These are phyloP conservation scores for Presbytis comata DNA, from an alignment of 2,797 vertebrate genomes.

Conservation along the genomic window DNA sequence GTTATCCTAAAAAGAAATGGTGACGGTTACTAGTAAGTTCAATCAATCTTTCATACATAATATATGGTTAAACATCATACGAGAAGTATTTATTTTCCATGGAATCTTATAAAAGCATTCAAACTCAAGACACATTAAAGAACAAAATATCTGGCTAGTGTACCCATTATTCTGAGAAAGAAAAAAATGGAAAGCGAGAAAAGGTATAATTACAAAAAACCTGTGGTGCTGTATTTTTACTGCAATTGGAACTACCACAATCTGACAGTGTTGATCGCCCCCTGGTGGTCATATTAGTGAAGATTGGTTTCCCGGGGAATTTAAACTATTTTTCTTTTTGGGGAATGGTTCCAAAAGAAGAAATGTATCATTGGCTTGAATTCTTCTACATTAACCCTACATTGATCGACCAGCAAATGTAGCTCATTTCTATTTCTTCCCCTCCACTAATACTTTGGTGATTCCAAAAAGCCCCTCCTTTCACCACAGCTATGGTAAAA, in stretches of 20 bases:
- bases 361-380: background rate
- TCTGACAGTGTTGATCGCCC: slow-evolving; percentile 17
- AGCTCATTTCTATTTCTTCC: background rate
- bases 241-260: background rate
- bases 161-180: slow-evolving; percentile 6
- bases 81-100: slow-evolving; percentile 19
- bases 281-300: slow-evolving; percentile 30
- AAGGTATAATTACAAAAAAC: background rate
- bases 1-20: background rate
- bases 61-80: background rate
- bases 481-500: background rate
- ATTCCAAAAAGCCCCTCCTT: background rate
- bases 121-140: background rate
- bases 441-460: background rate
- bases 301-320: background rate
- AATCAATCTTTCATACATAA: background rate
- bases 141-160: background rate
- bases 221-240: background rate
- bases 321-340: background rate
- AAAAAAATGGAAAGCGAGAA: background rate
- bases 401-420: background rate
- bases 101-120: background rate
- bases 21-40: background rate
- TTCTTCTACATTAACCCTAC: background rate
- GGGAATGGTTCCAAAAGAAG: background rate